Base-by-base conservation (phyloP, 2,113 vertebrate genomes). In the Macaca nemestrina region DNA sequence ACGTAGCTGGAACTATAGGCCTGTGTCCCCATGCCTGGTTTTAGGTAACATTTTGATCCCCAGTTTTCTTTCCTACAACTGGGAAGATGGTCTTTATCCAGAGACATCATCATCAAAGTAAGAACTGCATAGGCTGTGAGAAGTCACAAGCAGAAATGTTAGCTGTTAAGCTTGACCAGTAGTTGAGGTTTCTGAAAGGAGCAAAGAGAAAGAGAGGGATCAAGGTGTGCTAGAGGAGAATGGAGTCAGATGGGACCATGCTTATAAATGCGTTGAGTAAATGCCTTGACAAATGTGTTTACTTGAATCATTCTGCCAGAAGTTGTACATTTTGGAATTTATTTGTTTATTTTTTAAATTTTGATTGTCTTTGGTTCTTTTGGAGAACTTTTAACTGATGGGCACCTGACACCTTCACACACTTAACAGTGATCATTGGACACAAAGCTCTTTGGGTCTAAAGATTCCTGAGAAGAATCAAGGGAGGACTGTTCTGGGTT, bases 361-460 rank as follows among this genome's bases (percentile, higher is more conserved):
- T 94, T 87, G 59, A 80, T 90, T 68, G 32, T 59, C 23, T 94
- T 96, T 85, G n/a, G 12, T 64, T 95, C 32, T 91, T 89, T 38
- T 88, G 50, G 70, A 75, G 57, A 93, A 14, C 16, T 97, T 93
- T 85, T 82, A 81, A 84, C 52, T 89, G 82, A 76, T 27, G 35
- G 48, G 72, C n/a, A 64, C 11, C 40, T 92, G 30, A 73, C 11
- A 43, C 38, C 13, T 75, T 79, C 83, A 72, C 14, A 67, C 18
- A 43, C 10, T 45, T 61, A 68, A 30, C 22, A 40, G 55, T 38
- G 52, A 23, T 70, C 64, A 16, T 48, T 82, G 27, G n/a, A 79
- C 23, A 55, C 45, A 92, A 38, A 79, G n/a, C 35, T 50, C 30
- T 76, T 48, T 92, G 40, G 80, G 1, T 35, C 43, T 72, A 48